Conservation (phyloP, 2,113 vertebrate species). For the Arothron firmamentum region DNA sequence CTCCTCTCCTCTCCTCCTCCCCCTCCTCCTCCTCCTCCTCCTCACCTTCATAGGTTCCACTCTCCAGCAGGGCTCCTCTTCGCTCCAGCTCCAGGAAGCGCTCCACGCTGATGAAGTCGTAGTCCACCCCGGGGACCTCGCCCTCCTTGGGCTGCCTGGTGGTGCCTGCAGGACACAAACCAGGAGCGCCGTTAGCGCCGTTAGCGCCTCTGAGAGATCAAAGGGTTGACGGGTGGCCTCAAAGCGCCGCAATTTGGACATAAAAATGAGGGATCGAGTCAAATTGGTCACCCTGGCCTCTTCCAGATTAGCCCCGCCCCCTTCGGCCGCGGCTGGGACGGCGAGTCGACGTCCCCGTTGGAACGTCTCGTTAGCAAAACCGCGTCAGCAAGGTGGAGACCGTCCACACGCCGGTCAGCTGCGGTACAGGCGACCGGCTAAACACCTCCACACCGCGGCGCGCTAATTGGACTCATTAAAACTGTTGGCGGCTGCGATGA, state of each 20-base stretch:
- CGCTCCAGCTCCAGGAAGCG: constrained; percentile 98
- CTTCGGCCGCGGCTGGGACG: too few species aligned
- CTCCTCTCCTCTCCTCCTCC: too few species aligned
- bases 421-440: constrained; percentile 38
- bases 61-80: constrained; percentile 95
- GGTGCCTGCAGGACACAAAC: constrained; percentile 80
- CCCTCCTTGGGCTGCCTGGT: constrained; percentile 99
- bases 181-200: constrained; percentile 16
- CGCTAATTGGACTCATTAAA: constrained; percentile 62
- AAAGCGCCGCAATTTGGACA: constrained; percentile 66
- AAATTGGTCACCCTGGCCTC: constrained; percentile 22
- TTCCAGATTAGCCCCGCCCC: too few species aligned
- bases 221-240: too few species aligned
- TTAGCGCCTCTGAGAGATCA: too few species aligned
- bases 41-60: constrained; percentile 98
- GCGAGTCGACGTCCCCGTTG: too few species aligned
- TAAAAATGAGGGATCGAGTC: constrained; percentile 47
- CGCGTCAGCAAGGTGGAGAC: constrained; percentile 6
- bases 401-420: constrained; percentile 30
- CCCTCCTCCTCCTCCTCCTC: too few species aligned
- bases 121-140: constrained; percentile 98
- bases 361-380: too few species aligned
- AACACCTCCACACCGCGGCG: constrained; percentile 32
- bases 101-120: constrained; percentile 95
- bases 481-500: constrained; percentile 54